Percentiles rank a stretch among this genome's conserved stretches.
Conservation (phyloP, 2,888 invertebrate genomes). For the Hybos culiciformis region DNA sequence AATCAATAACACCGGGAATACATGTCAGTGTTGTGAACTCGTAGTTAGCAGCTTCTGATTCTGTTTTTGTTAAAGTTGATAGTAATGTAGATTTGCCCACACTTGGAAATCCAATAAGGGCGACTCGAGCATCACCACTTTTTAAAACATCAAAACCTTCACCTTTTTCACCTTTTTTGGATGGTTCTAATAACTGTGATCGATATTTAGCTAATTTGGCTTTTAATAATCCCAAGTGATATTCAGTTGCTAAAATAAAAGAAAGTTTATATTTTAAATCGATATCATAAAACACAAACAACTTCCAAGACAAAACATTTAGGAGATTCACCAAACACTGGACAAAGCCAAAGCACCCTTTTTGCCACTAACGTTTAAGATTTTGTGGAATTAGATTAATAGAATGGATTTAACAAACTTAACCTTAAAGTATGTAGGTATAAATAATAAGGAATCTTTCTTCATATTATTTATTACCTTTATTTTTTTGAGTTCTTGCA, state of each 20-base stretch:
- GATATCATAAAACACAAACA: too few species aligned
- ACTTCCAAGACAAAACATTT: too few species aligned
- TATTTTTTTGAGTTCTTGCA: slow-evolving; percentile 96
- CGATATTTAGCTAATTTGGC: slow-evolving; percentile 93
- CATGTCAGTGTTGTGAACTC: slow-evolving; percentile 99
- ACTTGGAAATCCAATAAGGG: slow-evolving; percentile 96
- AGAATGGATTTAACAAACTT: too few species aligned
- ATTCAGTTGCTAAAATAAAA: slow-evolving; percentile 74
- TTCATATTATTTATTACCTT: slow-evolving; percentile 49
- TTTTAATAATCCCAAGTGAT: slow-evolving; percentile 94
- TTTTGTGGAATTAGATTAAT: too few species aligned
- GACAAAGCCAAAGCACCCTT: too few species aligned
- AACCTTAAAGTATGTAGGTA: background rate
- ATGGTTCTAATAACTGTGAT: slow-evolving; percentile 85
- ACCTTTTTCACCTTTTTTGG: slow-evolving; percentile 88
- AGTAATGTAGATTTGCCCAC: slow-evolving; percentile 71
- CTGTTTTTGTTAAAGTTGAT: slow-evolving; percentile 88
- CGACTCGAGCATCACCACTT: slow-evolving; percentile 96
- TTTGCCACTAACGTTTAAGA: too few species aligned
- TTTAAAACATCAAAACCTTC: slow-evolving; percentile 99
- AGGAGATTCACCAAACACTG: too few species aligned
- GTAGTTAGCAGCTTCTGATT: slow-evolving; percentile 93
- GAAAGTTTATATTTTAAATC: background rate
- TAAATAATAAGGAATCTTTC: background rate
- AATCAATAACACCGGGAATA: slow-evolving; percentile 97